Conservation (phyloP, 1,140 invertebrate genomes). For the Magallana ariakensis region DNA sequence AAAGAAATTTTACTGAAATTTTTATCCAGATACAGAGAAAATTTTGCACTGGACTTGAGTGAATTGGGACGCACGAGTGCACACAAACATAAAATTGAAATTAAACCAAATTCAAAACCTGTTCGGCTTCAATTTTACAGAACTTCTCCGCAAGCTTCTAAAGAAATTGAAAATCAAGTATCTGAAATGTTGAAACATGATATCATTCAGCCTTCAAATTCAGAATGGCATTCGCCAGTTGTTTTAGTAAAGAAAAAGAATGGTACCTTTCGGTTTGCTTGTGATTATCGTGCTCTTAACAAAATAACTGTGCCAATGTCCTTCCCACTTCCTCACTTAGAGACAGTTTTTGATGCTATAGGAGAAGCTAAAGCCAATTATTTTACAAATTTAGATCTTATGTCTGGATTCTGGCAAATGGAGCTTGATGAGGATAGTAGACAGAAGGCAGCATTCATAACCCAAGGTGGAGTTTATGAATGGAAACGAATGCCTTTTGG, state of each 20-base stretch:
- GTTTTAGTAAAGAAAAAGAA: constrained; percentile 24
- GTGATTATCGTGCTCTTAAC: too few relatives aligned
- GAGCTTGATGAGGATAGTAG: neutral
- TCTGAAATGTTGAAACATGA: constrained; percentile 51
- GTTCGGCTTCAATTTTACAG: constrained; percentile 41
- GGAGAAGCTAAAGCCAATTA: neutral
- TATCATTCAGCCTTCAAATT: constrained; percentile 49
- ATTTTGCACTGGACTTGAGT: neutral
- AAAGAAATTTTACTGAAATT: too few relatives aligned
- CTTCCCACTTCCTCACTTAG: neutral
- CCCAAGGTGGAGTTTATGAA: neutral
- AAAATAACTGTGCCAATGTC: too few relatives aligned
- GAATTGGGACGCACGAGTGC: neutral
- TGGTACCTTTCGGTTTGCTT: too few relatives aligned
- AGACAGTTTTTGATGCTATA: neutral
- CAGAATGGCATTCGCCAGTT: constrained; percentile 46
- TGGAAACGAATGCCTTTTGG: neutral
- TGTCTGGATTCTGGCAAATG: constrained; percentile 15
- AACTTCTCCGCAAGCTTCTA: constrained; percentile 7
- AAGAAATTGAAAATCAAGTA: constrained; percentile 47
- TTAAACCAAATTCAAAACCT: constrained; percentile 11
- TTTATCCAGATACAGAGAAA: too few relatives aligned
- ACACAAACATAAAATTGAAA: constrained; percentile 38
- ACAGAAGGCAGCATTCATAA: neutral
- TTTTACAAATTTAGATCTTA: constrained; percentile 4